Percentiles rank a stretch among this genome's conserved stretches.
Conservation (phyloP, 2,113 vertebrate species). For the Oryzias curvinotus region DNA sequence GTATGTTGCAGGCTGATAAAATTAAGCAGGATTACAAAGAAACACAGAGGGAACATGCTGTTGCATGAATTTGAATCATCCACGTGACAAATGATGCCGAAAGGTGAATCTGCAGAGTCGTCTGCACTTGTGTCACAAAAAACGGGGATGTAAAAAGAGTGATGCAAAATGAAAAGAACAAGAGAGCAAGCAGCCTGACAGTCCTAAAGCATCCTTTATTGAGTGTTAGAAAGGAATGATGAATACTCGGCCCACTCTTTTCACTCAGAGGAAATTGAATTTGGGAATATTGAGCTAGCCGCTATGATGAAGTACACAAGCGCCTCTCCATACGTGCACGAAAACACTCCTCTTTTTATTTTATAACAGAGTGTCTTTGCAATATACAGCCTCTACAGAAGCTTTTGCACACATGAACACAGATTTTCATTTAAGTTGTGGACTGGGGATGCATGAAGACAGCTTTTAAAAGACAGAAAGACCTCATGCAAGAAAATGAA, state of each 20-base stretch:
- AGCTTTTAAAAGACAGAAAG: conserved; percentile 42
- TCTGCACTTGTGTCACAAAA: conserved; percentile 10
- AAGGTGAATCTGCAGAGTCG: background rate
- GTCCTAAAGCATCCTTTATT: conserved; percentile 60
- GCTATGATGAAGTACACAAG: conserved; percentile 56
- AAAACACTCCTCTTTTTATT: conserved; percentile 9
- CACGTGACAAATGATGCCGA: conserved; percentile 10
- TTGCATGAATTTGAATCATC: conserved; percentile 39
- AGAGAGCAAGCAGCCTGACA: conserved; percentile 29
- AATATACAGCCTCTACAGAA: background rate
- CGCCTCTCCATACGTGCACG: conserved; percentile 16
- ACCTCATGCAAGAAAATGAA: conserved; percentile 49
- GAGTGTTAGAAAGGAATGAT: conserved; percentile 62
- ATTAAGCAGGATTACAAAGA: conserved; percentile 39
- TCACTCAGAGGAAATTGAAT: conserved; percentile 71
- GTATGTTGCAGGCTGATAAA: conserved; percentile 22
- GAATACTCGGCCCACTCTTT: conserved; percentile 62
- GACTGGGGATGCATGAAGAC: conserved; percentile 44
- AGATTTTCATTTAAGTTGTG: conserved; percentile 57
- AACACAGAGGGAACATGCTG: conserved; percentile 25
- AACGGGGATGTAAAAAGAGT: conserved; percentile 13
- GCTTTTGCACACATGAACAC: conserved; percentile 5
- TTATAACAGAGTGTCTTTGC: conserved; percentile 33
- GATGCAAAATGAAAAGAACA: conserved; percentile 14
- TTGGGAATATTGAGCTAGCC: conserved; percentile 68